Evolutionary conservation across 2,797 vertebrate genomes (phyloP), one percentile per base, ranked within the genome.

Genomic region (Momotus momota): DNA sequence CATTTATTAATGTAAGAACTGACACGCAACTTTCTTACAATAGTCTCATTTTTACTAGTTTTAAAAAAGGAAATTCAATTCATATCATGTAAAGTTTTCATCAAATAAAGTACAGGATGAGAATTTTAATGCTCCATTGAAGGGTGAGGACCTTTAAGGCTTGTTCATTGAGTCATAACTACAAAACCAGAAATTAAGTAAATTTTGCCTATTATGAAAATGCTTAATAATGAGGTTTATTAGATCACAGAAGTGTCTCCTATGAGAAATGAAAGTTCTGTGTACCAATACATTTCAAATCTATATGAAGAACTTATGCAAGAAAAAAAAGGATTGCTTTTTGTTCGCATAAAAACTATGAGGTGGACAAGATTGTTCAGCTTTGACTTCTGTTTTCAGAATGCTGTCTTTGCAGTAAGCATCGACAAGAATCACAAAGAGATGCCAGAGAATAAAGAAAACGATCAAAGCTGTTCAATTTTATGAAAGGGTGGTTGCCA

Each of bases 371-470:
- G 55, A 77, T 35, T 71, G 52, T 57, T 90, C 31, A 65, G 7
- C 20, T 94, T 78, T 86, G 72, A 78, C 31, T 85, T 87, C 60
- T 55, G 25, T 70, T 94, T 88, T 52, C 48, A 66, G 52, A 94
- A 87, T 46, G 17, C 40, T 62, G 40, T 66, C 62, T 70, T 77
- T 71, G 87, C 27, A 85, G 46, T 57, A 80, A 80, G 11, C 52
- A 65, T 45, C 71, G 60, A 52, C 48, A 85, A 43, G 67, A 73
- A 57, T 73, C 40, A 82, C 41, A 81, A 85, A 90, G 41, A 85
- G 40, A 74, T 0, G 0, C 22, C 9, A 6, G 48, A 70, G 60
- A 90, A 88, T 43, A 81, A 81, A 85, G 74, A 60, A 20, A 77
- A 64, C 48, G 1, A 83, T 90, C 65, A 95, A 94, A 94, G 61